Base-by-base conservation (phyloP, 2,888 invertebrate species). In the Pristionchus exspectatus region DNA sequence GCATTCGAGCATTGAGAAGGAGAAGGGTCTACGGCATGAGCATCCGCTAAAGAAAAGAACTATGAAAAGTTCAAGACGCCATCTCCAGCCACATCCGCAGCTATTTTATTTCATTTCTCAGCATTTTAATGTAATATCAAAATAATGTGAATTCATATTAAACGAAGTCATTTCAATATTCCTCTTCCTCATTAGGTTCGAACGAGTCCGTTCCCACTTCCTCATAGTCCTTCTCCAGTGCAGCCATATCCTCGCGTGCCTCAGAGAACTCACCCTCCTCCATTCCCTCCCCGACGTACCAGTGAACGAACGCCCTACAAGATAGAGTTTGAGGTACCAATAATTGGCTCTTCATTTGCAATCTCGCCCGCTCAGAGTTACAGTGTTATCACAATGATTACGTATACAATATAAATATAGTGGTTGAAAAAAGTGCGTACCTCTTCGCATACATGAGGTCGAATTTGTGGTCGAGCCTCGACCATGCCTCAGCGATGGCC, bases 261-360 rank as follows among this genome's bases (percentile, higher is more conserved):
- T 95, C 95, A 14, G 92, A 91, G 89, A 94, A 94, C 88, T 94
- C 94, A 66, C 94, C 94, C 90, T 94, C 95, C 77, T 95, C 95
- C 95, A 95, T 95, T 63, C 95, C 95, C 88, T 95, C 95, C 9
- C 95, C 95, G 59, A 95, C 95, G 95, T 96, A 97, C 97, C 97
- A 88, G 33, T 88, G 88, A 10, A 87, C 87, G 54, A 87, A 87
- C 0, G 87, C 87, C 38, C 87, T 85, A 9, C 14, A 56, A 59
- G n/a, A n/a, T n/a, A n/a, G n/a, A n/a, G n/a, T n/a, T n/a, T n/a
- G n/a, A n/a, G n/a, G n/a, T n/a, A n/a, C n/a, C n/a, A n/a, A n/a
- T n/a, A n/a, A n/a, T n/a, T n/a, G n/a, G n/a, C n/a, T n/a, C n/a
- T n/a, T n/a, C n/a, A n/a, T n/a, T n/a, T n/a, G n/a, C n/a, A n/a